phyloP scores from a whole-genome alignment of 2,113 vertebrate genomes.

The Calyptommatus sinebrachiatus region DNA sequence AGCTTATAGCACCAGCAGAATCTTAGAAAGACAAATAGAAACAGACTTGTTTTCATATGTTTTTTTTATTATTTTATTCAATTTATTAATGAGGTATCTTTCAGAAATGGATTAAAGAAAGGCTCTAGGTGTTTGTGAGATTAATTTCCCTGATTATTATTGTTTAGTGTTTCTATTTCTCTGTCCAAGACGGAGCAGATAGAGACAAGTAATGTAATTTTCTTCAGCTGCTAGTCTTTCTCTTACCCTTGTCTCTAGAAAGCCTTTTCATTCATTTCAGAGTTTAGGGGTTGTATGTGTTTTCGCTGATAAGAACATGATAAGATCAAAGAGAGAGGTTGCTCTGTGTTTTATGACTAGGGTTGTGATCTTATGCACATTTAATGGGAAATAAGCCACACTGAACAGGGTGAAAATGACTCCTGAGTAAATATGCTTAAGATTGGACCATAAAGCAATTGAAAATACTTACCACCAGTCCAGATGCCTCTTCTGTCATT shows the following conservation, averaged over 20 bases:
- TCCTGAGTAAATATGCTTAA: background rate
- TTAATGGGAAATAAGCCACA: background rate
- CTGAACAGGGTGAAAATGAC: background rate
- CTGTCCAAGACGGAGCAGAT: too few relatives aligned
- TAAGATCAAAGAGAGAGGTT: background rate
- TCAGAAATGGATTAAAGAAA: background rate
- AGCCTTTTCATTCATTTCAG: background rate
- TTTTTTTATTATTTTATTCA: too few relatives aligned
- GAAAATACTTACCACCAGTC: background rate
- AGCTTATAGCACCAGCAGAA: too few relatives aligned
- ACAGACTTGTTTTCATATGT: too few relatives aligned
- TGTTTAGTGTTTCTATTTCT: background rate
- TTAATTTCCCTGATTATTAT: background rate
- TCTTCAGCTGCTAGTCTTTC: background rate
- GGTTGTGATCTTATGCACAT: background rate
- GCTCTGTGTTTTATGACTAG: background rate
- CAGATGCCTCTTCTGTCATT: background rate
- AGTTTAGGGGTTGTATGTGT: background rate
- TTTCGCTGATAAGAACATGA: constrained; percentile 3
- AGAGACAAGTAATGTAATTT: background rate
- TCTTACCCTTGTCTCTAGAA: background rate
- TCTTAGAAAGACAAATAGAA: too few relatives aligned
- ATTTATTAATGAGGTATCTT: too few relatives aligned
- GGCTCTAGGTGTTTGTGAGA: background rate
- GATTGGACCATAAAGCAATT: background rate